Percentiles rank a stretch among this genome's conserved stretches.
phyloP scores from a whole-genome alignment of 2,797 vertebrate species.

The Carapus acus region DNA sequence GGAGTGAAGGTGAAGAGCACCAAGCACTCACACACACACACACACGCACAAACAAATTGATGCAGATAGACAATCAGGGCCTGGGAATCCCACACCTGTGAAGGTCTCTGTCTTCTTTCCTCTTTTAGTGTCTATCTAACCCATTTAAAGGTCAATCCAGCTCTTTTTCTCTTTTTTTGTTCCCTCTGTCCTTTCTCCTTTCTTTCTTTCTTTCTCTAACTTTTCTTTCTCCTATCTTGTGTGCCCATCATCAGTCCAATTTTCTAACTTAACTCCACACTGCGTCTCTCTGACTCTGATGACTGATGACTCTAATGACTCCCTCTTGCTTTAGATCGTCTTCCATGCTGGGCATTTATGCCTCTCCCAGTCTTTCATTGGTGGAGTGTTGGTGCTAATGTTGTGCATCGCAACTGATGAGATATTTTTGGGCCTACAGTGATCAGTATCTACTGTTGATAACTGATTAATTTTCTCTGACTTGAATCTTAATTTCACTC shows the following conservation, averaged over 20 bases:
- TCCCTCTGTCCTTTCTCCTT: not conserved
- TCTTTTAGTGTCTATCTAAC: not conserved
- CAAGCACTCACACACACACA: no score
- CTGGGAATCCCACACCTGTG: no score
- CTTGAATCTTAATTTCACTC: no score
- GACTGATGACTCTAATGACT: not conserved
- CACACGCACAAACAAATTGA: no score
- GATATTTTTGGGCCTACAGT: no score
- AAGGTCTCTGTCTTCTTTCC: not conserved
- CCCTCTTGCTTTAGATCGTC: not conserved
- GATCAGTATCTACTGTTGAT: no score
- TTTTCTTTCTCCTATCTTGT: not conserved
- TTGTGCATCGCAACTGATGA: no score
- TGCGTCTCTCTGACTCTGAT: not conserved
- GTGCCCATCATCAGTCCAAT: not conserved
- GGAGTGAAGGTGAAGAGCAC: no score
- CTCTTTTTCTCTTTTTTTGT: not conserved
- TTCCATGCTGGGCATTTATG: conserved; percentile 3
- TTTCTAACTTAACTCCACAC: conserved; percentile 1
- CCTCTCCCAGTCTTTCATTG: conserved; percentile 20
- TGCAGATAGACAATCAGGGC: no score
- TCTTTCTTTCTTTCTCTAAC: not conserved
- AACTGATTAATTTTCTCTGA: no score
- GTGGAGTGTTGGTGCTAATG: conserved; percentile 11
- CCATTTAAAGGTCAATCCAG: not conserved